A percentile compares a stretch with the other conserved stretches of the same genome.
Conservation (phyloP, 2,888 invertebrate species). For the Napeogenes inachia region DNA sequence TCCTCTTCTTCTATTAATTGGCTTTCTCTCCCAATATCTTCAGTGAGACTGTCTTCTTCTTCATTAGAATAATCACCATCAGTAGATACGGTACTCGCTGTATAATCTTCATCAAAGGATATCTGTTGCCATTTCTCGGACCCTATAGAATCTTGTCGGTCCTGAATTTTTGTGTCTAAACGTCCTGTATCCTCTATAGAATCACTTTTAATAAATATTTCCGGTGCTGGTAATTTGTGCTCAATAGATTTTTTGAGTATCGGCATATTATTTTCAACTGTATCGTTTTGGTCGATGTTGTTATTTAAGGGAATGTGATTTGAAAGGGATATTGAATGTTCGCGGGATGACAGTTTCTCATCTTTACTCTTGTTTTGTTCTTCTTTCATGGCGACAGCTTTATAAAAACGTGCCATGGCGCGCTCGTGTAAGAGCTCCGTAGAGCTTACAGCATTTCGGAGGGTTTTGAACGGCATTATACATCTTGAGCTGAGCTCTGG, state of each 20-base stretch:
- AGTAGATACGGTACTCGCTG: conserved; percentile 79
- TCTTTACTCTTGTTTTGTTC: conserved; percentile 69
- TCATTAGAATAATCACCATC: conserved; percentile 67
- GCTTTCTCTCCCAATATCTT: conserved; percentile 50
- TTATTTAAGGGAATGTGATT: conserved; percentile 61
- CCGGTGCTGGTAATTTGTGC: conserved; percentile 39
- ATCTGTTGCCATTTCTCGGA: conserved; percentile 69
- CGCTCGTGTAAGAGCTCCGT: conserved; percentile 89
- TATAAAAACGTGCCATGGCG: conserved; percentile 88
- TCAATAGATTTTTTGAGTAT: conserved; percentile 29
- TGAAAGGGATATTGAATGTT: conserved; percentile 18
- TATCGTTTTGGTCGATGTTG: conserved; percentile 33
- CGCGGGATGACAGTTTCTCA: conserved; percentile 38
- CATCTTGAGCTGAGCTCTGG: conserved; percentile 82
- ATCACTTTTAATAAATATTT: conserved; percentile 57
- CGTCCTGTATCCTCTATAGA: conserved; percentile 50
- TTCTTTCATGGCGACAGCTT: conserved; percentile 86
- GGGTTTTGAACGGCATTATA: conserved; percentile 74
- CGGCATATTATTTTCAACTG: conserved; percentile 16
- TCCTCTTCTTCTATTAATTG: conserved; percentile 76
- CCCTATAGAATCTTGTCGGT: conserved; percentile 50
- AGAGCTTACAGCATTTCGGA: conserved; percentile 87
- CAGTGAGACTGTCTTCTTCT: conserved; percentile 53
- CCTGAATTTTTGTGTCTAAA: conserved; percentile 30
- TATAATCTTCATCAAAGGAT: conserved; percentile 79